Base-by-base conservation (phyloP, 2,888 invertebrate species). In the Trachelus troglodyta region DNA sequence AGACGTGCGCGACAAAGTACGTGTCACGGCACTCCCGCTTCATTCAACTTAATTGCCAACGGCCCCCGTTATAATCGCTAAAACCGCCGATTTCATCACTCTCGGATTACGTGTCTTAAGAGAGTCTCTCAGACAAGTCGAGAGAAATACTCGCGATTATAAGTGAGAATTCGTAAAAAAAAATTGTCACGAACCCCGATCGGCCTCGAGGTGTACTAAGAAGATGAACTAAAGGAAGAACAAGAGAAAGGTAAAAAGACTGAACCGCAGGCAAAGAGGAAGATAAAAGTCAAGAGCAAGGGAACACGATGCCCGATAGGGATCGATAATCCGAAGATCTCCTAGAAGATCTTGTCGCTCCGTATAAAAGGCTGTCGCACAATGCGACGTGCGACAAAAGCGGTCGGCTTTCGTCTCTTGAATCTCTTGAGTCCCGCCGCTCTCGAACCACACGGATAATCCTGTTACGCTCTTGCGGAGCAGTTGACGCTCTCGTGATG, bases 11-110 rank as follows among this genome's bases (percentile, higher is more conserved):
- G 88, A 89, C 90, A 89, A 89, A 89, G 87, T 87, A 86, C 86
- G 84, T 89, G 90, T 90, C 90, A 90, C 90, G 90, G 87, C 87
- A 88, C 88, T 90, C 87, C 85, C 81, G 85, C 83, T 87, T 90
- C 88, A 85, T 90, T 89, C 87, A 85, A 87, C 86, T 89, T 90
- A 90, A 90, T 91, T 87, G 85, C 85, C 82, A 80, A 75, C 74
- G 74, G 74, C 34, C 81, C 80, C 81, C 84, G 79, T 69, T 69
- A 11, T 79, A 83, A 81, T 82, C 79, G 81, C 79, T 79, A 73
- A 82, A 84, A 85, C 81, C 83, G 81, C 82, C 85, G 85, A 86
- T 86, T 85, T 88, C 87, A 83, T 86, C 84, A 82, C 83, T 83
- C 81, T 82, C 83, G 34, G 30, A 23, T 15, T 40, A 40, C 40